A percentile compares a stretch with the other conserved stretches of the same genome.
Evolutionary conservation across 2,797 vertebrate species (phyloP).

Genomic region (Manis javanica): DNA sequence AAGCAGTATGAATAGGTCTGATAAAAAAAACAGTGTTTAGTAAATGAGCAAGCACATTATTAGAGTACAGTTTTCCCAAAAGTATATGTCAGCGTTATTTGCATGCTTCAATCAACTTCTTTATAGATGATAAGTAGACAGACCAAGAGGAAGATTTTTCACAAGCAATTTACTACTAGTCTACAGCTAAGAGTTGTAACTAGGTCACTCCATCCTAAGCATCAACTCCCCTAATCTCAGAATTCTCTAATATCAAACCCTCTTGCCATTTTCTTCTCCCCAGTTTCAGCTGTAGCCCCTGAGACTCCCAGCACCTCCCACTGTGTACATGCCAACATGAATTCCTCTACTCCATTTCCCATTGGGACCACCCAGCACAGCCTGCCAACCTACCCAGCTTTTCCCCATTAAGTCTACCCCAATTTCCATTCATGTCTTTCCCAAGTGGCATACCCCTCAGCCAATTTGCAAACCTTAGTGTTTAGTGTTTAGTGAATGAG

Average conservation of each 20-base stretch:
- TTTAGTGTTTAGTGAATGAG: no score
- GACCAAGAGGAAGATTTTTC: neutral
- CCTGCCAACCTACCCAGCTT: neutral
- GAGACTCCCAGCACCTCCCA: neutral
- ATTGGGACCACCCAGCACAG: neutral
- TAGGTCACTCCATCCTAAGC: neutral
- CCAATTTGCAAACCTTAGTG: neutral
- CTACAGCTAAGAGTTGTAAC: neutral
- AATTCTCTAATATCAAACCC: neutral
- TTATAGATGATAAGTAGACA: neutral
- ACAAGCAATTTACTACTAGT: neutral
- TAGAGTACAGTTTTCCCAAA: neutral
- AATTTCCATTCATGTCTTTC: neutral
- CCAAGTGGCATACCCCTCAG: neutral
- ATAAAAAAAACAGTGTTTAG: neutral
- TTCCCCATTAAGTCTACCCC: neutral
- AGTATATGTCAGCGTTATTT: neutral
- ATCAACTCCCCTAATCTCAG: neutral
- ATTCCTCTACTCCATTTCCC: neutral
- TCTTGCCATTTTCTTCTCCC: neutral
- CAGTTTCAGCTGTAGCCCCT: neutral
- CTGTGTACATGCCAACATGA: neutral
- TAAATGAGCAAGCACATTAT: conserved; percentile 30
- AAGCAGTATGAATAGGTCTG: conserved; percentile 39
- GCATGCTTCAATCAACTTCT: conserved; percentile 31